Conservation (phyloP, 2,113 vertebrate species). For the Archilochus colubris region DNA sequence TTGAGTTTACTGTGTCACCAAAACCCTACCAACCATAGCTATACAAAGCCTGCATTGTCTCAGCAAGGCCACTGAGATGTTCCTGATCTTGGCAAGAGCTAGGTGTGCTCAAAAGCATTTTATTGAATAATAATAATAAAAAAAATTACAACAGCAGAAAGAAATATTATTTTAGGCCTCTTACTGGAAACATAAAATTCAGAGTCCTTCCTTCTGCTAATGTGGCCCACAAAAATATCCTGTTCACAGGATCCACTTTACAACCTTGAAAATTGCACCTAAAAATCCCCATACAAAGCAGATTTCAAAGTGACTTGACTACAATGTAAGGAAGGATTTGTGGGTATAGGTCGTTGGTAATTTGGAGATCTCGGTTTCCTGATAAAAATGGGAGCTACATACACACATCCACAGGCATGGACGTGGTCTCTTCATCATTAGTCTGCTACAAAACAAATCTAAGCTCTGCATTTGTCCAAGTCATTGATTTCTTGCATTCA, state of each 20-base stretch:
- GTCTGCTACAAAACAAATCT: background rate
- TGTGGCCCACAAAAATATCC: background rate
- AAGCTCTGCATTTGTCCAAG: background rate
- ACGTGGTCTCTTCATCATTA: background rate
- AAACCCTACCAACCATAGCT: conserved; percentile 64
- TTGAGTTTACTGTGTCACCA: conserved; percentile 73
- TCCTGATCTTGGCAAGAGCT: conserved; percentile 76
- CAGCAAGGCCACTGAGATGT: conserved; percentile 73
- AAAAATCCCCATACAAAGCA: background rate
- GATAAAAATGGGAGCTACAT: background rate
- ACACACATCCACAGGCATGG: background rate
- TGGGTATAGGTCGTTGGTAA: background rate
- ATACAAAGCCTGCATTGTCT: conserved; percentile 87
- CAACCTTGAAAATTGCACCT: background rate
- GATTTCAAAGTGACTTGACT: background rate
- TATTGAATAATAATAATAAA: conserved; percentile 26
- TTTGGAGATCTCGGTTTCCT: background rate
- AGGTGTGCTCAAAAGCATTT: conserved; percentile 70
- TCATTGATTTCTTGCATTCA: background rate
- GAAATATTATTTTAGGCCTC: conserved; percentile 65
- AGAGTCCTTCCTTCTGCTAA: background rate
- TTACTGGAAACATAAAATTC: conserved; percentile 28
- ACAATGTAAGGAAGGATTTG: background rate
- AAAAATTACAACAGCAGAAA: conserved; percentile 52
- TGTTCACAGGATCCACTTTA: background rate